A percentile compares a stretch with the other conserved stretches of the same genome.
Evolutionary conservation across 2,113 vertebrate genomes (phyloP).

Genomic region (Phocoena sinus): DNA sequence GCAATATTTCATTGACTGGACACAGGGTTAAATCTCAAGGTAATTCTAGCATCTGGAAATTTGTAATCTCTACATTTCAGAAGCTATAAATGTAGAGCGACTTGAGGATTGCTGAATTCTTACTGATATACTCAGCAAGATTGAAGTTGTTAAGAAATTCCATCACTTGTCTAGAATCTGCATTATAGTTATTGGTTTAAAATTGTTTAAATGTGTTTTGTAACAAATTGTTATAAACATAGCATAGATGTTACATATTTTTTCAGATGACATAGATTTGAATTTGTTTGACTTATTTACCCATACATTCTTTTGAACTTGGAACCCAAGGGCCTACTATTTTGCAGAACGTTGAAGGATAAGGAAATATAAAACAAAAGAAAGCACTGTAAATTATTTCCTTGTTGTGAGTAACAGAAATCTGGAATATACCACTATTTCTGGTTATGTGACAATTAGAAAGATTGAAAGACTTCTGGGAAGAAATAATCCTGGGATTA

Average conservation of each 20-base stretch:
- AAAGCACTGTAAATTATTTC: neutral
- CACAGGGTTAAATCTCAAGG: slow-evolving; percentile 15
- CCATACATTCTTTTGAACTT: neutral
- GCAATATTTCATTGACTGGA: neutral
- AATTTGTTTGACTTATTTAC: neutral
- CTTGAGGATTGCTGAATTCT: neutral
- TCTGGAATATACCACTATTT: neutral
- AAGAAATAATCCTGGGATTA: neutral
- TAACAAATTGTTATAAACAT: neutral
- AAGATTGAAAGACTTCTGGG: neutral
- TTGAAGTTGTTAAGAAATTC: neutral
- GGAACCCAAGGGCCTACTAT: neutral
- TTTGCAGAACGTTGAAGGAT: neutral
- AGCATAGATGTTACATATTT: neutral
- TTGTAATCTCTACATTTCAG: slow-evolving; percentile 13
- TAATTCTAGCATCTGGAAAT: neutral
- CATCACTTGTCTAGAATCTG: neutral
- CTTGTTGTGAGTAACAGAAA: neutral
- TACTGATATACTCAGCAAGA: neutral
- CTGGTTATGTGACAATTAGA: neutral
- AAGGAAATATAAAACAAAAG: neutral
- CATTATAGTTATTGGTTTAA: neutral
- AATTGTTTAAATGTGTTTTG: neutral
- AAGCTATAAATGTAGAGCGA: neutral
- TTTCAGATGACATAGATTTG: neutral